Conservation (phyloP, 2,113 vertebrate species). For the Vicugna pacos region DNA sequence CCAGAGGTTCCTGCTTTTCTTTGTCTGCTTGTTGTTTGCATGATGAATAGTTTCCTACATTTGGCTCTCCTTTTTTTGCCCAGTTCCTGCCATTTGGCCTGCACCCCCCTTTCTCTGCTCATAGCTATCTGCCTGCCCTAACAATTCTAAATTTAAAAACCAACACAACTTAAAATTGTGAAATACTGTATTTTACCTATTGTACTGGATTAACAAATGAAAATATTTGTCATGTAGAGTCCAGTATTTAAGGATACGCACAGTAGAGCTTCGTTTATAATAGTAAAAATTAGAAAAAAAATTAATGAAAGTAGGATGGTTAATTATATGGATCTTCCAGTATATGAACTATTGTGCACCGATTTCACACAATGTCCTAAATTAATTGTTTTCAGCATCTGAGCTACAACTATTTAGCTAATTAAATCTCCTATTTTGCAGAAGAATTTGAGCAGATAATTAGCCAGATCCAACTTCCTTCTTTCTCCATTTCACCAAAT, state of each 20-base stretch:
- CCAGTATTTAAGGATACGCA: neutral
- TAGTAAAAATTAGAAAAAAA: neutral
- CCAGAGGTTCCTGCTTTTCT: no score
- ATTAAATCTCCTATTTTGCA: neutral
- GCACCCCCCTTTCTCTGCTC: no score
- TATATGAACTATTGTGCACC: neutral
- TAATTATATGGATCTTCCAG: neutral
- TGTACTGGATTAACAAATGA: neutral
- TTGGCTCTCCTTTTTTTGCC: no score
- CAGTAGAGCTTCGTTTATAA: neutral
- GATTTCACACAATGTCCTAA: constrained; percentile 15
- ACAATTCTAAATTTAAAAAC: neutral
- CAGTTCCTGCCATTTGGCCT: no score
- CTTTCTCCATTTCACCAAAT: neutral
- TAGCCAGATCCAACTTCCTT: neutral
- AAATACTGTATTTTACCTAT: neutral
- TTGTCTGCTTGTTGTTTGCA: no score
- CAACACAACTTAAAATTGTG: neutral
- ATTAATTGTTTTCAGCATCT: constrained; percentile 32
- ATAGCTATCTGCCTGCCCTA: no score
- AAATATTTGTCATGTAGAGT: neutral
- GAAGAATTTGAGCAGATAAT: constrained; percentile 24
- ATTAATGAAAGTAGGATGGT: neutral
- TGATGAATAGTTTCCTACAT: no score
- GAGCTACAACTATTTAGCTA: neutral